A percentile compares a stretch with the other conserved stretches of the same genome.
Conservation (phyloP, 2,797 vertebrate genomes). For the Coluber constrictor region DNA sequence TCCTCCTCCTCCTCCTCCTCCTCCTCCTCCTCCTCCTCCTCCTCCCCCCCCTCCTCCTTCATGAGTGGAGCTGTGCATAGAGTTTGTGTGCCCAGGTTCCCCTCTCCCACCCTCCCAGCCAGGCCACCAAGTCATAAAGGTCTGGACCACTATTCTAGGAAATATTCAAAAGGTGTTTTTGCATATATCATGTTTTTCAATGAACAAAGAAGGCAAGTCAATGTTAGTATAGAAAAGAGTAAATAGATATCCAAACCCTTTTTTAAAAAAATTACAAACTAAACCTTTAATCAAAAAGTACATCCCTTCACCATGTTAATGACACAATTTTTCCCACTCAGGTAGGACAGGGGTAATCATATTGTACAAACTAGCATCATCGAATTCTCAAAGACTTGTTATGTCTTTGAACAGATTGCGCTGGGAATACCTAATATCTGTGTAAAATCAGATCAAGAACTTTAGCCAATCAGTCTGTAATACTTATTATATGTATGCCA, state of each 20-base stretch:
- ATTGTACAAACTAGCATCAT: neutral
- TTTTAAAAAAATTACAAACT: neutral
- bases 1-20: no score
- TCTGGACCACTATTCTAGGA: no score
- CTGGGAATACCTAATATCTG: neutral
- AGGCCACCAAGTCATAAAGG: no score
- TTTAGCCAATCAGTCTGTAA: constrained; percentile 20
- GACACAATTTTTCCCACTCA: neutral
- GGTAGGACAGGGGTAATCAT: neutral
- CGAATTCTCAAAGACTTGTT: neutral
- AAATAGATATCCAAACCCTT: neutral
- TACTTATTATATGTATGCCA: constrained; percentile 51
- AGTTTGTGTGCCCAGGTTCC: no score
- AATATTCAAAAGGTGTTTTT: neutral
- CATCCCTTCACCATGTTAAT: neutral
- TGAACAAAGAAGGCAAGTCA: neutral
- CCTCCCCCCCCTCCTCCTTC: no score
- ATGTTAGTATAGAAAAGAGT: neutral
- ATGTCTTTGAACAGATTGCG: neutral
- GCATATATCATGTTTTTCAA: neutral
- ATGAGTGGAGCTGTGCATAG: no score
- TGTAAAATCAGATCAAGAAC: neutral
- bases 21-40: no score
- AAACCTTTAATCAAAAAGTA: neutral
- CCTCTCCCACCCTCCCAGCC: no score